Evolutionary conservation across 2,797 vertebrate genomes (phyloP).

Genomic region (Hoplostethus mediterraneus): DNA sequence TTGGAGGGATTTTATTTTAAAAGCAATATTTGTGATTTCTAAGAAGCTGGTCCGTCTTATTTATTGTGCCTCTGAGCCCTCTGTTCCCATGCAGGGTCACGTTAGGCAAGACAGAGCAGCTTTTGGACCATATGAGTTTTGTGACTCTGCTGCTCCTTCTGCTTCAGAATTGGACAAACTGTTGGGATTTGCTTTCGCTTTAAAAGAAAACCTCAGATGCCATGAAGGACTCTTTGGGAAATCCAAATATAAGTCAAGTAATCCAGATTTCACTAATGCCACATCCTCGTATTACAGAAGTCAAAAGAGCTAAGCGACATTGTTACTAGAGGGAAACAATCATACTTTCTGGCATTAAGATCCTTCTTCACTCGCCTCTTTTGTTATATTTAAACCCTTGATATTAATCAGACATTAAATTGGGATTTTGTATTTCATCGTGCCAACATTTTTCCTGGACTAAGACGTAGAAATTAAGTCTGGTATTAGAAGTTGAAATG

Average conservation of each 20-base stretch:
- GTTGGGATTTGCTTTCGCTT: slow-evolving; percentile 65
- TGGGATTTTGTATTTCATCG: neutral
- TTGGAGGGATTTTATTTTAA: slow-evolving; percentile 34
- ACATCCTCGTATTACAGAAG: slow-evolving; percentile 42
- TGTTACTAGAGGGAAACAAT: slow-evolving; percentile 63
- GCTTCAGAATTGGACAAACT: slow-evolving; percentile 62
- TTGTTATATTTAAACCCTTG: slow-evolving; percentile 35
- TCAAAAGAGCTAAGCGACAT: slow-evolving; percentile 42
- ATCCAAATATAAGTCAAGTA: slow-evolving; percentile 77
- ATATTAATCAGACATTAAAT: slow-evolving; percentile 12
- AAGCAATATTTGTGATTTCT: slow-evolving; percentile 40
- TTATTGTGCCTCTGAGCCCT: slow-evolving; percentile 15
- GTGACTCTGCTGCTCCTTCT: slow-evolving; percentile 56
- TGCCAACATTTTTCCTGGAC: neutral
- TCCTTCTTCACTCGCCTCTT: neutral
- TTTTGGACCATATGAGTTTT: slow-evolving; percentile 69
- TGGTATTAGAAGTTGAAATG: neutral
- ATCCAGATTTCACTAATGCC: slow-evolving; percentile 79
- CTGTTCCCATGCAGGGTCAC: slow-evolving; percentile 27
- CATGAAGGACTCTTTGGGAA: slow-evolving; percentile 66
- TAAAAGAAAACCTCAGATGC: slow-evolving; percentile 36
- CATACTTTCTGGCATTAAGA: slow-evolving; percentile 17
- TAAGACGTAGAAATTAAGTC: neutral
- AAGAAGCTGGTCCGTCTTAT: slow-evolving; percentile 29
- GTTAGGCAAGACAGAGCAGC: slow-evolving; percentile 51